Evolutionary conservation across 2,888 invertebrate species (phyloP), one percentile per base, ranked within the genome.

Genomic region (Cheilosia variabilis): DNA sequence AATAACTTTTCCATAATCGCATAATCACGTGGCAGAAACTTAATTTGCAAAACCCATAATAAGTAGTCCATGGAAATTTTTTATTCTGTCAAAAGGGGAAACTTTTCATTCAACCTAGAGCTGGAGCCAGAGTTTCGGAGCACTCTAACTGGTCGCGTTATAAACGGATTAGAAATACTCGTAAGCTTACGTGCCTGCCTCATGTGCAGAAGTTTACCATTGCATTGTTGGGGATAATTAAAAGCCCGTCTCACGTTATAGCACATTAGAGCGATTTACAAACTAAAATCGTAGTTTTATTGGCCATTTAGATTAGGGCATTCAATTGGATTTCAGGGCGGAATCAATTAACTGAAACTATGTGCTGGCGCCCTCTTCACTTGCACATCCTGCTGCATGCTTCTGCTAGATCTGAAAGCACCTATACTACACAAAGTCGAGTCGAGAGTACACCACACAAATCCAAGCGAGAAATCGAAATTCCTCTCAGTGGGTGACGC

Each of bases 271-370:
- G n/a, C 45, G 34, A 60, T 72, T 72, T 66, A 2, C 45, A n/a
- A 73, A 53, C 62, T 55, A 37, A 55, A 17, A 37, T 58, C 50
- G 53, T 45, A 45, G 52, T 71, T 77, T 65, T 47, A 71, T 58
- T 65, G 31, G 50, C 65, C 55, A 65, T 77, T 82, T 66, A 65
- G 75, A 75, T 75, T 75, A 45, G 55, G 19, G 24, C 60, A 65
- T 52, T 71, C 71, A 82, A 66, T 82, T 77, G 41, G 27, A 37
- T 60, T 60, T 45, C 31, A 41, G 63, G 71, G 52, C 15, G 41
- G 66, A 82, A 77, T 82, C 71, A 82, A 77, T 82, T 82, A 66
- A 77, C 47, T 47, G 71, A 60, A 80, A 68, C 55, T 75, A 53
- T 66, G 45, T 63, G 73, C 10, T 15, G 22, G 53, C 24, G 15